phyloP scores from a whole-genome alignment of 2,113 vertebrate genomes.

The Nipponia nippon region DNA sequence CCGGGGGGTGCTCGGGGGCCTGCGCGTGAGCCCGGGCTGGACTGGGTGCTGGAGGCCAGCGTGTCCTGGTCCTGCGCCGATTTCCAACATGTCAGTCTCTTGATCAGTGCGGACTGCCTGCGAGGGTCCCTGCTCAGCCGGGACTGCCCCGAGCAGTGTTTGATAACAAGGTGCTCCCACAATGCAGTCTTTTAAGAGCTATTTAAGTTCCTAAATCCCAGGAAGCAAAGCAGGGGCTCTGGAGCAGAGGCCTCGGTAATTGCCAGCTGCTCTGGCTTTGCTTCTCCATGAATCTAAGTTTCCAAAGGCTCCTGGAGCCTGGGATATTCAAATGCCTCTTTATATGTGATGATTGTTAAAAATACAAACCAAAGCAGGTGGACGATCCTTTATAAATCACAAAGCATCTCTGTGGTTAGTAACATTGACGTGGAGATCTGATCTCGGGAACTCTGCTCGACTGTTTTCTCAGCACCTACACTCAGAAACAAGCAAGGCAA shows the following conservation, averaged over 20 bases:
- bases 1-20: too few species aligned
- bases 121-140: not conserved
- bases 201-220: not conserved
- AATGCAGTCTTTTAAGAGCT: not conserved
- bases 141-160: not conserved
- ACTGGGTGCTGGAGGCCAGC: not conserved
- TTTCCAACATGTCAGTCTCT: not conserved
- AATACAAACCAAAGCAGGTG: not conserved
- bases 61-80: rapidly evolving
- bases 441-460: not conserved
- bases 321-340: not conserved
- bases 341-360: not conserved
- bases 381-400: not conserved
- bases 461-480: not conserved
- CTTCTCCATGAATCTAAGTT: not conserved
- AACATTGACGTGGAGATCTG: not conserved
- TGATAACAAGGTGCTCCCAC: not conserved
- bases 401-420: not conserved
- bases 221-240: not conserved
- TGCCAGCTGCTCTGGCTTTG: not conserved
- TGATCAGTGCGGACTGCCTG: not conserved
- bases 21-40: not conserved
- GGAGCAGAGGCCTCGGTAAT: not conserved
- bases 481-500: not conserved
- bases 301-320: not conserved